phyloP scores from a whole-genome alignment of 2,888 invertebrate species.

The Drosophila dives region DNA sequence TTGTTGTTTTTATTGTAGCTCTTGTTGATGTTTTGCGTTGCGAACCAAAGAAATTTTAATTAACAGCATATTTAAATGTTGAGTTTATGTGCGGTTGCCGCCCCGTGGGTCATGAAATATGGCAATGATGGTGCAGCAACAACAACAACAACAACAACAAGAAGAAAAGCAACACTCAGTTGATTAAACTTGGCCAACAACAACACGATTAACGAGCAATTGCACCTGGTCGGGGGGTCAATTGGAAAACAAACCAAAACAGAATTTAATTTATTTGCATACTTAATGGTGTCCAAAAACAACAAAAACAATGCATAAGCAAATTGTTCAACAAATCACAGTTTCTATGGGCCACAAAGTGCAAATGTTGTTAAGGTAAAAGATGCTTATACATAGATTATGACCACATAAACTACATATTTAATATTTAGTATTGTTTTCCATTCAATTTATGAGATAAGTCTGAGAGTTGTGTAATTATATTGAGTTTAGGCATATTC shows the following conservation, averaged over 20 bases:
- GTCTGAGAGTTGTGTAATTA: neutral
- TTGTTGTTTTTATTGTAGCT: neutral
- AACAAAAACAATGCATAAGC: neutral
- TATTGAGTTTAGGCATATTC: neutral
- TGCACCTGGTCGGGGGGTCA: conserved; percentile 49
- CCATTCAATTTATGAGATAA: conserved; percentile 5
- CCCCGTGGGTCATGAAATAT: conserved; percentile 70
- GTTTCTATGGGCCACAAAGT: conserved; percentile 19
- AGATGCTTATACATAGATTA: neutral
- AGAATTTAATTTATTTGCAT: conserved; percentile 51
- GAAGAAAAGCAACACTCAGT: conserved; percentile 49
- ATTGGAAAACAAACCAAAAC: conserved; percentile 53
- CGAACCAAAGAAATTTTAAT: conserved; percentile 68
- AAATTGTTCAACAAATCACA: conserved; percentile 17
- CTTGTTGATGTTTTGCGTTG: conserved; percentile 19
- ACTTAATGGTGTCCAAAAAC: neutral
- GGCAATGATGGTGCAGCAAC: conserved; percentile 25
- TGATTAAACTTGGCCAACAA: conserved; percentile 65
- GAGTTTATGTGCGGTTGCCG: conserved; percentile 59
- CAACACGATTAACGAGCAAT: conserved; percentile 9
- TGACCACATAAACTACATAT: conserved; percentile 26
- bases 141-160: conserved; percentile 26
- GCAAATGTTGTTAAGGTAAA: conserved; percentile 14
- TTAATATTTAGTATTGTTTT: conserved; percentile 27
- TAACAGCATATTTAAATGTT: conserved; percentile 73